Percentiles rank a stretch among this genome's conserved stretches.
phyloP scores from a whole-genome alignment of 2,797 vertebrate genomes.

The Euthynnus affinis region DNA sequence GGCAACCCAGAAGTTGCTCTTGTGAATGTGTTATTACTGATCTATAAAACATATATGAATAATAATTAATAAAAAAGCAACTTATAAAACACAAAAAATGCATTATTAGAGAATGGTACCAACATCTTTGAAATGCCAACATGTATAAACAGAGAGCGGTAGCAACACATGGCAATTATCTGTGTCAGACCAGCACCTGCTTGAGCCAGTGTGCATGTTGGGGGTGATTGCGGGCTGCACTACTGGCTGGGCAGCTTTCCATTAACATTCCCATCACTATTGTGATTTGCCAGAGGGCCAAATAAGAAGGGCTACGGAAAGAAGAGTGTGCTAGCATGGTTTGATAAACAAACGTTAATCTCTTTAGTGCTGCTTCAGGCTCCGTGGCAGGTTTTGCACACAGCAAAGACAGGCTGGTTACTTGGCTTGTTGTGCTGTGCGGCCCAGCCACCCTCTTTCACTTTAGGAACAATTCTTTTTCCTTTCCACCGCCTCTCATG shows the following conservation, averaged over 20 bases:
- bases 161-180: not conserved
- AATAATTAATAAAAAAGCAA: not conserved
- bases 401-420: slow-evolving; percentile 51
- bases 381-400: slow-evolving; percentile 57
- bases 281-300: slow-evolving; percentile 36
- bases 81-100: not conserved
- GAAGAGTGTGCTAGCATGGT: slow-evolving; percentile 46
- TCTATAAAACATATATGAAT: not conserved
- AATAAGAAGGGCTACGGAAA: slow-evolving; percentile 35
- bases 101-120: slow-evolving; percentile 37
- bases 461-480: slow-evolving; percentile 56
- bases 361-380: slow-evolving; percentile 58
- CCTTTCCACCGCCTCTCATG: slow-evolving; percentile 54
- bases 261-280: slow-evolving; percentile 22
- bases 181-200: slow-evolving; percentile 10
- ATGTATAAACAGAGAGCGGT: slow-evolving; percentile 6
- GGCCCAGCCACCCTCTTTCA: slow-evolving; percentile 32
- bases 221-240: slow-evolving; percentile 10
- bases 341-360: slow-evolving; percentile 67
- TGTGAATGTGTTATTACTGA: not conserved
- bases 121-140: slow-evolving; percentile 9
- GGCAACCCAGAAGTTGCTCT: not conserved
- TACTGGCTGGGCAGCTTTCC: slow-evolving; percentile 16
- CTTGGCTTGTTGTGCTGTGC: slow-evolving; percentile 43
- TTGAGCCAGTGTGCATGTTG: slow-evolving; percentile 1